A percentile compares a stretch with the other conserved stretches of the same genome.
phyloP scores from a whole-genome alignment of 2,113 vertebrate species.

The human (Homo sapiens) region GRCh38 chr6:131320001-131320500 shows the following conservation, averaged over 20 bases:
- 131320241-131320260: background rate
- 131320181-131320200: background rate
- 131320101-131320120: background rate
- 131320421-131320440: background rate
- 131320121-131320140: background rate
- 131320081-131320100: background rate
- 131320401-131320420: background rate
- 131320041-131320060: background rate
- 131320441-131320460: background rate
- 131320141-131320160: background rate
- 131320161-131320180: background rate
- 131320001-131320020: constrained; percentile 13
- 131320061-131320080: background rate
- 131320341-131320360: constrained; percentile 22
- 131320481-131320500: background rate
- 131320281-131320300: background rate
- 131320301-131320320: background rate
- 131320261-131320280: constrained; percentile 14
- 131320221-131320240: background rate
- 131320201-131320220: background rate
- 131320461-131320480: background rate
- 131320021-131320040: background rate
- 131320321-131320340: background rate
- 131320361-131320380: constrained; percentile 28
- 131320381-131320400: background rate